A percentile compares a stretch with the other conserved stretches of the same genome.
Evolutionary conservation across 2,888 invertebrate species (phyloP).

Genomic region (Harmothoe impar): DNA sequence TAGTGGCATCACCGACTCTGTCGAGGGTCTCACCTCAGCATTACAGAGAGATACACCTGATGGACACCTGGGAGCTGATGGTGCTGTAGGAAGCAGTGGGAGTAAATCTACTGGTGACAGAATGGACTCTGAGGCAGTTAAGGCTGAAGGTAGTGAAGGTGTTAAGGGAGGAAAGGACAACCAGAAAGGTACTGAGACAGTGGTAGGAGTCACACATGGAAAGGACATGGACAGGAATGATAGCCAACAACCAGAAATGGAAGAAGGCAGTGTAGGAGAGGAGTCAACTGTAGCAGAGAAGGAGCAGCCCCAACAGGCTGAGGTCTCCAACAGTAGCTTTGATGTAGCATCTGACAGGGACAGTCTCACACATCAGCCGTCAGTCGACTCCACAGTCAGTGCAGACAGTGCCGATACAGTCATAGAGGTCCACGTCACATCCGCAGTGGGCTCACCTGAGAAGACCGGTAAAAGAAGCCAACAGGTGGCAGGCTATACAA

Average conservation of each 20-base stretch:
- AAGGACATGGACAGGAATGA: no score
- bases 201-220: background rate
- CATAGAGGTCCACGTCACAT: background rate
- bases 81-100: background rate
- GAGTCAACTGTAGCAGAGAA: background rate
- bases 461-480: no score
- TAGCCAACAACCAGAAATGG: background rate
- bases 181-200: background rate
- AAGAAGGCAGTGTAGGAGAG: background rate
- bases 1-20: conserved; percentile 45
- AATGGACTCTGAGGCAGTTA: background rate
- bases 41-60: background rate
- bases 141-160: background rate
- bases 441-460: background rate
- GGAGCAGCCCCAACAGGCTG: background rate
- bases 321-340: background rate
- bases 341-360: background rate
- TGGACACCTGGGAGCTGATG: background rate
- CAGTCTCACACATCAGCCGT: background rate
- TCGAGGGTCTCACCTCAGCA: conserved; percentile 59
- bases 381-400: conserved; percentile 11
- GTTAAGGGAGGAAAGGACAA: background rate
- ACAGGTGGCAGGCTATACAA: no score
- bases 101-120: no score
- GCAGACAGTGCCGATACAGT: conserved; percentile 27